Conservation (phyloP, 2,113 vertebrate genomes). For the Onychostruthus taczanowskii region DNA sequence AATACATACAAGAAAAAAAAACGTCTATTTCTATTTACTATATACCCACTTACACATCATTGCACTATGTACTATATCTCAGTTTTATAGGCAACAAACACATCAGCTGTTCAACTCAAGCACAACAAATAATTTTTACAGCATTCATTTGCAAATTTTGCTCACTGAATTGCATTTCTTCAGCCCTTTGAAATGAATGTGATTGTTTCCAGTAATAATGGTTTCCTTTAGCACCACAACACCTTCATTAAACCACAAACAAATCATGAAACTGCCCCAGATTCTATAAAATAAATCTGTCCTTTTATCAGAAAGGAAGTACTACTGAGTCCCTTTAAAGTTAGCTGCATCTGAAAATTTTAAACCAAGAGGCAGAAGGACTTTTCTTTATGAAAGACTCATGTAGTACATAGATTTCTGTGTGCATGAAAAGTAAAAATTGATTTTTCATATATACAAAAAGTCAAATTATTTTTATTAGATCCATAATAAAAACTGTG, state of each 20-base stretch:
- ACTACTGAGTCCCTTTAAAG: neutral
- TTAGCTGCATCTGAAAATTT: neutral
- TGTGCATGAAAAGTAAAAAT: neutral
- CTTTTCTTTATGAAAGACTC: neutral
- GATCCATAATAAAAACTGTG: neutral
- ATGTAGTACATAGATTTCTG: neutral
- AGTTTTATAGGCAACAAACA: neutral
- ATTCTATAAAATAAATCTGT: neutral
- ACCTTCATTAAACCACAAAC: neutral
- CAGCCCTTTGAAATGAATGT: neutral
- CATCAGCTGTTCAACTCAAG: neutral
- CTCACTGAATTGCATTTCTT: neutral
- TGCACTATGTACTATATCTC: neutral
- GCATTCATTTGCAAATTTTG: conserved; percentile 7
- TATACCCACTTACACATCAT: neutral
- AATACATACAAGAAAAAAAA: neutral
- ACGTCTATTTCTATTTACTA: neutral
- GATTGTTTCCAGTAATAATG: neutral
- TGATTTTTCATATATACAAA: neutral
- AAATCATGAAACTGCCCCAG: neutral
- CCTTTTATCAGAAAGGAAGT: neutral
- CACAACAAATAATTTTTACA: neutral
- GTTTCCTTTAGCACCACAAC: neutral
- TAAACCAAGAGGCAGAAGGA: neutral
- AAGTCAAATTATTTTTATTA: conserved; percentile 24